phyloP scores from a whole-genome alignment of 2,797 vertebrate species.

The Ambastaia sidthimunki region DNA sequence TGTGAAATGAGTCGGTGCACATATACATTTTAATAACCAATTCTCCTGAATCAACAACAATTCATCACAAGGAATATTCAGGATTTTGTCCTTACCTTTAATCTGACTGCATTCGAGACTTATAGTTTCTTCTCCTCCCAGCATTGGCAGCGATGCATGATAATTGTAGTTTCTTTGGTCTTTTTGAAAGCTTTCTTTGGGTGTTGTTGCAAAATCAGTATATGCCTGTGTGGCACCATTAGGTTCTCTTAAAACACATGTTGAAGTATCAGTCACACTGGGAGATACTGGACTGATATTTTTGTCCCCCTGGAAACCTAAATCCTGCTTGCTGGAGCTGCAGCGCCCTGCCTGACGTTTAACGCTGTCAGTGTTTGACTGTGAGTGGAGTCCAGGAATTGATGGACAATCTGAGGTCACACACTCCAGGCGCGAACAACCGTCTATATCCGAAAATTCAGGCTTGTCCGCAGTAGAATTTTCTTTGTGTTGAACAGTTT shows the following conservation, averaged over 20 bases:
- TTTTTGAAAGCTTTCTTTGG: constrained; percentile 5
- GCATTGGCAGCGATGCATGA: neutral
- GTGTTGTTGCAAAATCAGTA: neutral
- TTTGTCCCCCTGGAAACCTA: constrained; percentile 21
- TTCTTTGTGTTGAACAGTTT: constrained; percentile 6
- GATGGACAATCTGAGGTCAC: neutral
- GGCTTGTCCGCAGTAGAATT: neutral
- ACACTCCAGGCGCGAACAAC: neutral
- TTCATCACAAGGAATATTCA: neutral
- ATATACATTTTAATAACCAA: constrained; percentile 7
- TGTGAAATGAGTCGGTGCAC: constrained; percentile 9
- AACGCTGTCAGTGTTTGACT: neutral
- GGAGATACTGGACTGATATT: constrained; percentile 20
- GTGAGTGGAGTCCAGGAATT: neutral
- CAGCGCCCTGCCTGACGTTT: neutral
- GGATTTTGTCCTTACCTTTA: constrained; percentile 46
- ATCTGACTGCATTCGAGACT: neutral
- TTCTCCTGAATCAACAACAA: neutral
- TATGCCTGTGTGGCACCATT: neutral
- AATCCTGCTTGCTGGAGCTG: constrained; percentile 15
- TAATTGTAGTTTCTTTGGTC: constrained; percentile 27
- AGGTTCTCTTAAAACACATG: constrained; percentile 12
- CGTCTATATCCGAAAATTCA: constrained; percentile 3
- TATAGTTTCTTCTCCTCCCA: neutral
- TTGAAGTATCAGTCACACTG: neutral